Base-by-base conservation (phyloP, 2,797 vertebrate species). In the Malurus leucopterus region DNA sequence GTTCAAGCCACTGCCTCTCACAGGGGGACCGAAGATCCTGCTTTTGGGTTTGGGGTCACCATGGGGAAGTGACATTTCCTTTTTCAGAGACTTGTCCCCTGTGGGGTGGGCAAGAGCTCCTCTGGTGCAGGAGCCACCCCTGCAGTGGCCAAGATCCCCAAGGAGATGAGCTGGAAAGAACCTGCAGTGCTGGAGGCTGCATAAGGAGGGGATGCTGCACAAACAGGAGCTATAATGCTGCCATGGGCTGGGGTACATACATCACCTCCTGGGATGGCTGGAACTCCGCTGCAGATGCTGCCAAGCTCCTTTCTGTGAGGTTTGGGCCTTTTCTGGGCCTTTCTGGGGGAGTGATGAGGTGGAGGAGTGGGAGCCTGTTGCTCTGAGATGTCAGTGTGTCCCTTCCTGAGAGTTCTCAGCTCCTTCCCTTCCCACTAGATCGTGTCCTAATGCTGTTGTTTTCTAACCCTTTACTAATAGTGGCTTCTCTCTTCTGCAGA, bases 401-500 rank as follows among this genome's bases (percentile, higher is more conserved):
- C 62, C 51, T 46, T 82, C 43, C 57, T 57, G 22, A 71, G 73
- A 49, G 70, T 67, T 64, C 32, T 83, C 30, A 51, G 70, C 67
- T 7, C 4, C 41, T 84, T 91, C 32, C 22, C 27, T 62, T 85
- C 30, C n/a, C 27, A 6, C 47, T 69, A 57, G 76, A 36, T 63
- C 0, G 0, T 70, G 57, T 81, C 69, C 82, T 88, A 63, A 53
- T 68, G 68, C 74, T 88, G 51, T 83, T 93, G 82, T 89, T 63
- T 53, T 88, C 92, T 96, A 95, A 95, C 92, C 58, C 30, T n/a
- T 18, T 83, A 90, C 89, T 97, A 96, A 96, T 64, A 41, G 72
- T 90, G 92, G 73, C 95, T 89, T 96, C 90, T 98, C 93, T 97
- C 95, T 95, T 89, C 94, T 91, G 94, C 96, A 98, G 97, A 97